Base-by-base conservation (phyloP, 2,113 vertebrate genomes). In the Pavo muticus region DNA sequence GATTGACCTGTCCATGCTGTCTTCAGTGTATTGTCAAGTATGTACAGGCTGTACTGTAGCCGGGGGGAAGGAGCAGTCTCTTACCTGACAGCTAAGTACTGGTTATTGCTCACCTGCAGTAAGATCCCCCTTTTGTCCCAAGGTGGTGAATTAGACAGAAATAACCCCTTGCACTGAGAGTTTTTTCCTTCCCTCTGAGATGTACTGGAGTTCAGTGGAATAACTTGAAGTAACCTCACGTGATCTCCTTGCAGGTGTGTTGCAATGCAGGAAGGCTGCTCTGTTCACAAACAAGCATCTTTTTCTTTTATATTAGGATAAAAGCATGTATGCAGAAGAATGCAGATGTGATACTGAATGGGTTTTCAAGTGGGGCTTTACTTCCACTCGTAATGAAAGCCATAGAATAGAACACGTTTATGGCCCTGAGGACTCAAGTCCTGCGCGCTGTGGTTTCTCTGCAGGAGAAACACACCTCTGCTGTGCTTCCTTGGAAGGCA, bases 81-180 rank as follows among this genome's bases (percentile, higher is more conserved):
- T 87, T 40, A 44, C 69, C 48, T 90, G 82, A 61, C 90, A 69
- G 25, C 29, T 88, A 45, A 88, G 61, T 64, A 52, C 72, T 84
- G 30, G 35, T 57, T 78, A 71, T 61, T 67, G 71, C 89, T 89
- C 50, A 80, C 56, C 50, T 94, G 40, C 73, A 75, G 3, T 81
- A 87, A 90, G 87, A 90, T 9, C 32, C 5, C 17, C 74, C 14
- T 57, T 52, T 3, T 78, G 50, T 94, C 72, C 57, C 70, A 86
- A 75, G 72, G 83, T 72, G 56, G 57, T 35, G 47, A 88, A 32
- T 90, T 72, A 81, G 50, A n/a, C 23, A 70, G 68, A 86, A 91
- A 78, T 48, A 68, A 64, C 19, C 39, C 13, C 10, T 6, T 87
- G 60, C 15, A 35, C 23, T 3, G 6, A 73, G 32, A 19, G 18